A percentile compares a stretch with the other conserved stretches of the same genome.
phyloP scores from a whole-genome alignment of 2,888 invertebrate species.

The Ligdia adustata region DNA sequence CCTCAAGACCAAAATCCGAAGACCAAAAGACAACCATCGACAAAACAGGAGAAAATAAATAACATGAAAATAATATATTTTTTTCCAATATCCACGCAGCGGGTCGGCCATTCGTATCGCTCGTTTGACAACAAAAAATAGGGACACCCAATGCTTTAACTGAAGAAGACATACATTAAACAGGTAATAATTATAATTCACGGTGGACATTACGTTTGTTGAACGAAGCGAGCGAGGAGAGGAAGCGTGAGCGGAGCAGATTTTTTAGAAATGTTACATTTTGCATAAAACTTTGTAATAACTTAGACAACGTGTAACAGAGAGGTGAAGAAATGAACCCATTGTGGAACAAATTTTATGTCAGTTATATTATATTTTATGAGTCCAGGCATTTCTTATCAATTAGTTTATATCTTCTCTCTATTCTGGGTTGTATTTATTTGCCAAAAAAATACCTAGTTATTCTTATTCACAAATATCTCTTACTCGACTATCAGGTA shows the following conservation, averaged over 20 bases:
- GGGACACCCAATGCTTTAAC: slow-evolving; percentile 75
- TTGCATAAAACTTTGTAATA: no score
- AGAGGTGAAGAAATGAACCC: no score
- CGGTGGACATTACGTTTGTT: slow-evolving; percentile 67
- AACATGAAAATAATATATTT: slow-evolving; percentile 41
- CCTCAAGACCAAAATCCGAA: slow-evolving; percentile 39
- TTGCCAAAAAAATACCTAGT: no score
- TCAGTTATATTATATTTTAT: no score
- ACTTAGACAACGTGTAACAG: no score
- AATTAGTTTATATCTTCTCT: no score
- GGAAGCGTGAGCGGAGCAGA: slow-evolving; percentile 31
- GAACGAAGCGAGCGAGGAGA: slow-evolving; percentile 34
- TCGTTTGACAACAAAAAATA: slow-evolving; percentile 69
- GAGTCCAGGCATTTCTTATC: no score
- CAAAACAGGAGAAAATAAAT: slow-evolving; percentile 28
- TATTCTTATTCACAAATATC: no score
- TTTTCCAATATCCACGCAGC: slow-evolving; percentile 69
- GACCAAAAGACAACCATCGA: slow-evolving; percentile 34
- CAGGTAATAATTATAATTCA: slow-evolving; percentile 80
- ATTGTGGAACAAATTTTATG: no score
- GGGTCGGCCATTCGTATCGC: slow-evolving; percentile 58
- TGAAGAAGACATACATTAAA: slow-evolving; percentile 81
- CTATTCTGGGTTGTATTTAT: no score
- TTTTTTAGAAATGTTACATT: background rate
- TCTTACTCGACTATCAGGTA: no score